Conservation (phyloP, 2,888 invertebrate genomes). For the Sesia bembeciformis region DNA sequence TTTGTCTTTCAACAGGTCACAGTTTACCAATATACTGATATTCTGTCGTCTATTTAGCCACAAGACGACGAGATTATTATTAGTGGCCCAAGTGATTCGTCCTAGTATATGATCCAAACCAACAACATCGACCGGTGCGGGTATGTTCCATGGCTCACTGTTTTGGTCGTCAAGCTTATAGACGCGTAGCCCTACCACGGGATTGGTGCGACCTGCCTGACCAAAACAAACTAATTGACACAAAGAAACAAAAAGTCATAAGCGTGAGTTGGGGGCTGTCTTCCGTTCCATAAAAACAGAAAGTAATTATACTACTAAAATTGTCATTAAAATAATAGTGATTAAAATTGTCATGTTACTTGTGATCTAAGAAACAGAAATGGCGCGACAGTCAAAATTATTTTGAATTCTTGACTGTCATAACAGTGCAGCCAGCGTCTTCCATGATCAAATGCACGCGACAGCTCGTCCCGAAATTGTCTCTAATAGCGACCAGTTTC, state of each 20-base stretch:
- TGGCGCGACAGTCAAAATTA: too few species aligned
- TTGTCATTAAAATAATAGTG: too few species aligned
- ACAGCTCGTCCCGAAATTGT: too few species aligned
- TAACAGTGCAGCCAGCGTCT: too few species aligned
- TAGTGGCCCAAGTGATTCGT: conserved; percentile 83
- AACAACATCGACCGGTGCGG: conserved; percentile 70
- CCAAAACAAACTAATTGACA: conserved; percentile 16
- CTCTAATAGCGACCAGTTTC: too few species aligned
- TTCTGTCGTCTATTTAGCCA: conserved; percentile 93
- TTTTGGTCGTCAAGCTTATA: conserved; percentile 55
- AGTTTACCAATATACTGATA: conserved; percentile 74
- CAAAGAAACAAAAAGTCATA: background rate
- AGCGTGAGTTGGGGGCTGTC: background rate
- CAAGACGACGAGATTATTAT: conserved; percentile 78
- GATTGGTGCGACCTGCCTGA: conserved; percentile 83
- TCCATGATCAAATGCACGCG: too few species aligned
- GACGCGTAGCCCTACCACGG: conserved; percentile 79
- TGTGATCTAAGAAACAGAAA: too few species aligned
- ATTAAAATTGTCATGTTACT: too few species aligned
- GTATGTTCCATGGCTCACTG: conserved; percentile 47
- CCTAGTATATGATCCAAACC: conserved; percentile 79
- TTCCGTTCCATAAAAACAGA: too few species aligned
- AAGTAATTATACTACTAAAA: too few species aligned
- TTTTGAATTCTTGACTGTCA: too few species aligned
- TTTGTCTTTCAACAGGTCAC: conserved; percentile 55